Base-by-base conservation (phyloP, 2,113 vertebrate genomes). In the Murina feae region DNA sequence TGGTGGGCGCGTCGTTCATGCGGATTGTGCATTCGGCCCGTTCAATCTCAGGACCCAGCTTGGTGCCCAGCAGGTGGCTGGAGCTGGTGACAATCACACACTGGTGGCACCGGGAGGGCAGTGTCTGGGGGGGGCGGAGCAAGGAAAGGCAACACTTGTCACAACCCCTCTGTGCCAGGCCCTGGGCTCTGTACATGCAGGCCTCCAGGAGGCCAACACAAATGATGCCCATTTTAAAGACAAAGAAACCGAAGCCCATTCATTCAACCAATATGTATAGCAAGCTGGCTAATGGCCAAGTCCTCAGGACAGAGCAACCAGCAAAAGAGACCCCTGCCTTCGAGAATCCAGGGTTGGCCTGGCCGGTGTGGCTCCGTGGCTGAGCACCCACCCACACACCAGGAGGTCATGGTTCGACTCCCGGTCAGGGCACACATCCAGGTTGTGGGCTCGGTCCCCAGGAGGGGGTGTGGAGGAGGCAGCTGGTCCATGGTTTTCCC, bases 21-120 rank as follows among this genome's bases (percentile, higher is more conserved):
- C 99, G 99, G 92, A 99, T 99, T 23, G 99, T 99, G 42, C 99
- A 99, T 96, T 99, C 99, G 0, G 98, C 97, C 2, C 74, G 97
- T 49, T 99, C 98, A 0, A 99, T 99, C 97, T 98, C 98, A 0
- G 98, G 55, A 9, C 99, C 99, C 20, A 99, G 98, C 69, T 89
- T 97, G 39, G 97, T 99, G 80, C 99, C 99, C 78, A 99, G 98
- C 17, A 99, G 97, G 91, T 99, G 99, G 97, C 99, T 99, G 96
- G 99, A 99, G 97, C 99, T 99, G n/a, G 99, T 99, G 98, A 99
- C 98, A 25, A 99, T 95, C 3, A 99, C 99, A 9, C 99, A 99
- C 20, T 98, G 98, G 63, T 97, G 97, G 96, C 99, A 99, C 88
- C 86, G 99, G 60, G 99, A 96, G 10, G 96, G 98, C 98, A 99